These are phyloP conservation scores for Acanthornis magna DNA, from an alignment of 2,797 vertebrate species.

Conservation along the genomic window DNA sequence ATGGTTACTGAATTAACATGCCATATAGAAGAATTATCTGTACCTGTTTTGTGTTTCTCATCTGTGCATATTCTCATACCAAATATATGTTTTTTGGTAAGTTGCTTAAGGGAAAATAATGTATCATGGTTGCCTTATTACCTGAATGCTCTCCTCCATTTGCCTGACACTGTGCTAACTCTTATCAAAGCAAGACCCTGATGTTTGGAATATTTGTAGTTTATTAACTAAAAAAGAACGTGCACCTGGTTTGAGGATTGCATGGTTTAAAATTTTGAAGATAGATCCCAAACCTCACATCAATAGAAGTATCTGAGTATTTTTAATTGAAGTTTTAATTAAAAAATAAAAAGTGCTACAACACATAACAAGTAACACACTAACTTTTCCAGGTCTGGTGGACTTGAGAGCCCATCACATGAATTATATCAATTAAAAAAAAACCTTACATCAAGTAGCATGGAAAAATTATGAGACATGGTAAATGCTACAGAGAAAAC, in stretches of 20 bases:
- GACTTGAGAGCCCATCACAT: neutral
- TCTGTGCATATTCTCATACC: neutral
- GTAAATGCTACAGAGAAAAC: neutral
- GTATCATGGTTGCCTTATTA: neutral
- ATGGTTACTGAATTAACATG: neutral
- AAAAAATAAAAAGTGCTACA: constrained; percentile 14
- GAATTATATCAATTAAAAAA: neutral
- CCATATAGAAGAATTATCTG: neutral
- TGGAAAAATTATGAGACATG: neutral
- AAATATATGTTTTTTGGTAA: neutral
- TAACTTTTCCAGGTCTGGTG: neutral
- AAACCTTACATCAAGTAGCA: neutral
- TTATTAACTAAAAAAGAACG: neutral
- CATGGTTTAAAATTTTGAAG: neutral
- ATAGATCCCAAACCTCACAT: neutral
- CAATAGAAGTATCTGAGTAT: neutral
- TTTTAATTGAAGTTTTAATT: constrained; percentile 50
- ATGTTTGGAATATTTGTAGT: neutral
- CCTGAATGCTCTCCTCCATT: neutral
- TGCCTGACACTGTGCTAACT: neutral
- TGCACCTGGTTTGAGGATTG: neutral
- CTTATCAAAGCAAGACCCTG: neutral
- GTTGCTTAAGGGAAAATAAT: neutral
- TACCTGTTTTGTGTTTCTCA: neutral
- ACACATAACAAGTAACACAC: neutral